phyloP scores from a whole-genome alignment of 2,113 vertebrate genomes.

The Arvicanthis niloticus region DNA sequence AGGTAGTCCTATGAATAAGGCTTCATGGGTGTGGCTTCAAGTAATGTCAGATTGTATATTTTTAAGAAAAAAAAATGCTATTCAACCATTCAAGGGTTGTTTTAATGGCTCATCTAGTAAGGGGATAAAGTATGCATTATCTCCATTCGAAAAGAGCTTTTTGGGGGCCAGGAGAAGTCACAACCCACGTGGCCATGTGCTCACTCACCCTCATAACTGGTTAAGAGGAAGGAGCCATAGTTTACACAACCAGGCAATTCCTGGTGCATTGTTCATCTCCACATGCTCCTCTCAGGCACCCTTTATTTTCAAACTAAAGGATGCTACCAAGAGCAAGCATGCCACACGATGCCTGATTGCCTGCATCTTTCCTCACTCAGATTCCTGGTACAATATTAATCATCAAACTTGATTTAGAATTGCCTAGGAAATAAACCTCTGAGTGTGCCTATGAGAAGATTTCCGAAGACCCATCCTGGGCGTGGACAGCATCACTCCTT shows the following conservation, averaged over 20 bases:
- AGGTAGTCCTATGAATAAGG: not conserved
- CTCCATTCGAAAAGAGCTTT: not conserved
- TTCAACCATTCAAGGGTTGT: not conserved
- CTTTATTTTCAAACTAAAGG: not conserved
- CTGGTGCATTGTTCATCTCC: accelerated
- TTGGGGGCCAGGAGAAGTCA: accelerated
- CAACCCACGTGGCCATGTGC: not conserved
- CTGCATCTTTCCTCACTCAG: not conserved
- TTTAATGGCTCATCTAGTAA: not conserved
- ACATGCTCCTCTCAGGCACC: not conserved
- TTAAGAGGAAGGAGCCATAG: no score
- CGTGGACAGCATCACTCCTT: no score
- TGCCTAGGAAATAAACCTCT: not conserved
- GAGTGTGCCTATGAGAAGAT: not conserved
- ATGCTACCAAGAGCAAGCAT: not conserved
- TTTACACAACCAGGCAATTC: accelerated
- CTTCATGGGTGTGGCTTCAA: not conserved
- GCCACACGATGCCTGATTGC: not conserved
- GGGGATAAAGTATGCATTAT: not conserved
- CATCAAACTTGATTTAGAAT: not conserved
- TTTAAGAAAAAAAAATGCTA: not conserved
- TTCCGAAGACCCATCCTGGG: not conserved
- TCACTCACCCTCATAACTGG: not conserved
- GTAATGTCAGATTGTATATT: not conserved
- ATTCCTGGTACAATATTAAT: not conserved